These are phyloP conservation scores for Platycheirus rosarum DNA, from an alignment of 2,888 invertebrate genomes.

Conservation along the genomic window DNA sequence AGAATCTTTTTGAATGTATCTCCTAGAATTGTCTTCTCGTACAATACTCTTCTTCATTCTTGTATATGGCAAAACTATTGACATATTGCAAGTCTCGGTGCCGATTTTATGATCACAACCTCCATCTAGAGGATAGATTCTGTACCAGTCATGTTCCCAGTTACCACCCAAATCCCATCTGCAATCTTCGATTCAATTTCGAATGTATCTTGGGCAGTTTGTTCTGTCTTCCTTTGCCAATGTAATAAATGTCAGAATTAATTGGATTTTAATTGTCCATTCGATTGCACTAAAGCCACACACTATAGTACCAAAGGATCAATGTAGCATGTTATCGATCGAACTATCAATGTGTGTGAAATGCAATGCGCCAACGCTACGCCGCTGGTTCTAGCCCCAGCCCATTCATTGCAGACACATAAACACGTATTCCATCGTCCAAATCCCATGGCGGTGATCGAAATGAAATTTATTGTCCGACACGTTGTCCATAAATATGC, in stretches of 20 bases:
- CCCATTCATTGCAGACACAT: neutral
- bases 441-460: slow-evolving; percentile 70
- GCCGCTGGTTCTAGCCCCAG: neutral
- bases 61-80: neutral
- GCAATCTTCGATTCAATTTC: slow-evolving; percentile 36
- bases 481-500: slow-evolving; percentile 71
- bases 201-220: neutral
- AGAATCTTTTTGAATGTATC: no score
- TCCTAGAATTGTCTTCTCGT: no score
- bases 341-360: slow-evolving; percentile 50
- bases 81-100: slow-evolving; percentile 16
- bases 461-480: slow-evolving; percentile 72
- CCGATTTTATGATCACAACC: slow-evolving; percentile 33
- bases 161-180: slow-evolving; percentile 8
- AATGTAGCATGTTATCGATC: slow-evolving; percentile 16
- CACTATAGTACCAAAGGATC: slow-evolving; percentile 29
- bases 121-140: slow-evolving; percentile 11
- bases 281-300: slow-evolving; percentile 67
- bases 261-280: slow-evolving; percentile 83
- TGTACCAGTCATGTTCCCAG: neutral
- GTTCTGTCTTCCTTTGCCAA: slow-evolving; percentile 7
- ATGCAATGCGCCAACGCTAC: slow-evolving; percentile 30
- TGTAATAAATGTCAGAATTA: slow-evolving; percentile 82
- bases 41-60: no score
- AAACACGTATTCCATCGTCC: slow-evolving; percentile 43